Conservation (phyloP, 2,888 invertebrate species). For the Artemia sinica region DNA sequence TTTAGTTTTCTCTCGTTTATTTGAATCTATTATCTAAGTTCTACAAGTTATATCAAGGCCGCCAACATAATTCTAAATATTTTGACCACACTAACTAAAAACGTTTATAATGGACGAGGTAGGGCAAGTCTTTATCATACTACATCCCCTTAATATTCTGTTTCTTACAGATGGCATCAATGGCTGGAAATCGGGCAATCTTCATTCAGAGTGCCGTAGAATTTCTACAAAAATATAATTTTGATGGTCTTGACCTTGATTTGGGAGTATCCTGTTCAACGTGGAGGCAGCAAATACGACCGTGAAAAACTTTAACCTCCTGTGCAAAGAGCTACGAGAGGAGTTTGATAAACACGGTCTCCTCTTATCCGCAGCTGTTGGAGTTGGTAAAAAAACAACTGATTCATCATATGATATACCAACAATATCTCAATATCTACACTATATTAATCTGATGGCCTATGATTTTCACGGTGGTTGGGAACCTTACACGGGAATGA, state of each 20-base stretch:
- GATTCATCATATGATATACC: slow-evolving; percentile 29
- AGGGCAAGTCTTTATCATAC: too few relatives aligned
- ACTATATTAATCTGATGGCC: slow-evolving; percentile 29
- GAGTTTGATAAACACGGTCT: slow-evolving; percentile 28
- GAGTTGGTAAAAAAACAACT: slow-evolving; percentile 28
- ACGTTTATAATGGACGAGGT: too few relatives aligned
- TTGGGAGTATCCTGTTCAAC: slow-evolving; percentile 25
- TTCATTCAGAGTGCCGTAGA: slow-evolving; percentile 23
- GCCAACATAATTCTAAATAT: too few relatives aligned
- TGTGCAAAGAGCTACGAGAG: slow-evolving; percentile 28
- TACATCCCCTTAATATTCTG: neutral
- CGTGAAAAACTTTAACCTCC: slow-evolving; percentile 27
- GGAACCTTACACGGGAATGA: slow-evolving; percentile 25
- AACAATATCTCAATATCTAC: slow-evolving; percentile 26
- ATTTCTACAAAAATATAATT: slow-evolving; percentile 26
- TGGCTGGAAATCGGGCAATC: slow-evolving; percentile 16
- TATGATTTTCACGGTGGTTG: slow-evolving; percentile 29
- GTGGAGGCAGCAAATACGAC: slow-evolving; percentile 26
- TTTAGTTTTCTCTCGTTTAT: too few relatives aligned
- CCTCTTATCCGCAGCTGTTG: slow-evolving; percentile 29
- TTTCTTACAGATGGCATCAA: slow-evolving; percentile 24
- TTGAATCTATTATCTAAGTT: too few relatives aligned
- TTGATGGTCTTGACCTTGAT: slow-evolving; percentile 30
- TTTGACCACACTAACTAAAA: too few relatives aligned
- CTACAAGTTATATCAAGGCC: too few relatives aligned